These are phyloP conservation scores for Sarcophaga caerulescens DNA, from an alignment of 2,888 invertebrate genomes.

Conservation along the genomic window DNA sequence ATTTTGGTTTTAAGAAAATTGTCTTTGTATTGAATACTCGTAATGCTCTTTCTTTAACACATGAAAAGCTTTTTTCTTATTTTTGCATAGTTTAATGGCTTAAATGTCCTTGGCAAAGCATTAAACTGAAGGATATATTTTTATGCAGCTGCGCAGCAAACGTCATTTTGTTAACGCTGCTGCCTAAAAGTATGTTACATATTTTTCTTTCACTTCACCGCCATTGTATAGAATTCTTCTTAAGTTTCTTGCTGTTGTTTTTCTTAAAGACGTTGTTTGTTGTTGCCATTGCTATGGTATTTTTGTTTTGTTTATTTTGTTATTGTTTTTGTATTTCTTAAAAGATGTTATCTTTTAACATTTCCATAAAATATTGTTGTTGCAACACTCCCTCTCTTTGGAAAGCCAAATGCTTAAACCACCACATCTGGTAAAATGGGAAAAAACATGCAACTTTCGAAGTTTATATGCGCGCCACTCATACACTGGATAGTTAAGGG, in stretches of 20 bases:
- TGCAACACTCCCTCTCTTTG: constrained; percentile 1
- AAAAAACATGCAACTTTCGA: constrained; percentile 58
- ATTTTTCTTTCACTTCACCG: background rate
- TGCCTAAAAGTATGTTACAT: background rate
- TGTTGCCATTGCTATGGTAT: background rate
- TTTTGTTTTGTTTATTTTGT: background rate
- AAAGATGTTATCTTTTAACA: background rate
- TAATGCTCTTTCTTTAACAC: no score
- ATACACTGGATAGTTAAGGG: background rate
- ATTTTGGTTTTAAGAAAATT: no score
- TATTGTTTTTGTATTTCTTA: background rate
- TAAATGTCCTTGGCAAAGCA: constrained; percentile 80
- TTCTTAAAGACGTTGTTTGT: background rate
- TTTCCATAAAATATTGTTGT: background rate
- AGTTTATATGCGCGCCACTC: constrained; percentile 5
- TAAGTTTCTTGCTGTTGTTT: background rate
- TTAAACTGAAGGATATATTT: constrained; percentile 75
- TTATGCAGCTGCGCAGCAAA: constrained; percentile 66
- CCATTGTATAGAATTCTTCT: background rate
- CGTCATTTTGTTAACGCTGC: constrained; percentile 48
- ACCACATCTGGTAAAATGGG: background rate
- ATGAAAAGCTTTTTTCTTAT: constrained; percentile 71
- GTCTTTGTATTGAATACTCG: no score
- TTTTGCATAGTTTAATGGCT: constrained; percentile 76
- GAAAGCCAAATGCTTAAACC: constrained; percentile 3